Base-by-base conservation (phyloP, 2,113 vertebrate genomes). In the Thamnophis sirtalis region DNA sequence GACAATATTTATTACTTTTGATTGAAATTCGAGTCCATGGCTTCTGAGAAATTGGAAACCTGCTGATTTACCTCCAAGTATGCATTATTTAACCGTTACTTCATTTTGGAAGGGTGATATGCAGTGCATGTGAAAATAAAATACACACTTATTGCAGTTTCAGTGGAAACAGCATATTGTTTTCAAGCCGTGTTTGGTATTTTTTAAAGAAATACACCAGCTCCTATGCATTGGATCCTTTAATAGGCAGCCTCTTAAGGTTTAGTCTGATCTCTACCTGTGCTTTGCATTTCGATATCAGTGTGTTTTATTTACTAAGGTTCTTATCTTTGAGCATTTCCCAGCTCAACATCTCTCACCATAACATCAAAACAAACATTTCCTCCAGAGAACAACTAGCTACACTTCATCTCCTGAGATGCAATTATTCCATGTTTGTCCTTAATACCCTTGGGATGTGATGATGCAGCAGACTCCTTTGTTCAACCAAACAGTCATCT, bases 401-500 rank as follows among this genome's bases (percentile, higher is more conserved):
- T 97, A 84, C 89, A 3, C 89, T 95, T 95, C 84, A 96, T 97
- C 98, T 97, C 98, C 88, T 51, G 98, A 97, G 98, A 97, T 91
- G 94, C 97, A 98, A 98, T 99, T 98, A 98, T 94, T 96, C 94
- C 73, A 85, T 96, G 94, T 96, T 96, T 96, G 87, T 94, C 89
- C 15, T 43, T n/a, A 50, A 0, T 93, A 73, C 92, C 95, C 90
- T 91, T 58, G 90, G 93, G 93, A 91, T 8, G 84, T n/a, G 63
- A 68, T 94, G 91, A 94, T 91, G 84, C 90, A 93, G 94, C 88
- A 93, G 43, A 33, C 33, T 54, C 43, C 88, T 63, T 51, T 53
- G 28, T 53, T 89, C 53, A 84, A 24, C 58, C 55, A 73, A 93
- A 92, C 50, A 89, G 85, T 53, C 91, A 92, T 80, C 54, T 63